Percentiles rank a stretch among this genome's conserved stretches.
Evolutionary conservation across 1,140 invertebrate species (phyloP).

Genomic region (Papilio polytes): DNA sequence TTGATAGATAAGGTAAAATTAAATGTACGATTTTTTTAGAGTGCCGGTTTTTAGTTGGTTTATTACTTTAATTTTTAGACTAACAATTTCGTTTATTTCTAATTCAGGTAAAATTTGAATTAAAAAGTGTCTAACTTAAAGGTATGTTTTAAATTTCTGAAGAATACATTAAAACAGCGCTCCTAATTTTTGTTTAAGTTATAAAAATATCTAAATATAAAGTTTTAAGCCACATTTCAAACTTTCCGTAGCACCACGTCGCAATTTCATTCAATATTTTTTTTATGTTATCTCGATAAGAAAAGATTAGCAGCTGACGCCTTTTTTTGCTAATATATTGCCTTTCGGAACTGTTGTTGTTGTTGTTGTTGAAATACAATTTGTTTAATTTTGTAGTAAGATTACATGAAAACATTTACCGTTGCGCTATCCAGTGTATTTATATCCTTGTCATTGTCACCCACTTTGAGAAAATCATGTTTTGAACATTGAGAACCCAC

Average conservation of each 20-base stretch:
- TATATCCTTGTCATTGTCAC: no score
- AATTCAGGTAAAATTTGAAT: not conserved
- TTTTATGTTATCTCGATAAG: not conserved
- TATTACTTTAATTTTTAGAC: not conserved
- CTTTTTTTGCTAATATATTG: not conserved
- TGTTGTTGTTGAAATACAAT: not conserved
- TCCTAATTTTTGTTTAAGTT: not conserved
- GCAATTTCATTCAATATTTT: not conserved
- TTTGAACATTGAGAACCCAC: no score
- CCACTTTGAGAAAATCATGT: no score
- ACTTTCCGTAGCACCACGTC: not conserved
- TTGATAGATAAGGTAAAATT: not conserved
- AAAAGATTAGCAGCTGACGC: conserved; percentile 4
- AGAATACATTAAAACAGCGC: not conserved
- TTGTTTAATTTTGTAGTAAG: not conserved
- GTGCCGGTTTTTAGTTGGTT: not conserved
- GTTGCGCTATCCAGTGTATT: no score
- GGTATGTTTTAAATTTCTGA: not conserved
- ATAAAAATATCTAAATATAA: not conserved
- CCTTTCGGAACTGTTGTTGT: not conserved
- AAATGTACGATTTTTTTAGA: not conserved
- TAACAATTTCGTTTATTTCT: not conserved
- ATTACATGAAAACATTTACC: no score
- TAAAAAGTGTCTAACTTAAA: not conserved
- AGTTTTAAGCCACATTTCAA: not conserved